A percentile compares a stretch with the other conserved stretches of the same genome.
Evolutionary conservation across 2,113 vertebrate genomes (phyloP).

Genomic region (Pitta sordida): DNA sequence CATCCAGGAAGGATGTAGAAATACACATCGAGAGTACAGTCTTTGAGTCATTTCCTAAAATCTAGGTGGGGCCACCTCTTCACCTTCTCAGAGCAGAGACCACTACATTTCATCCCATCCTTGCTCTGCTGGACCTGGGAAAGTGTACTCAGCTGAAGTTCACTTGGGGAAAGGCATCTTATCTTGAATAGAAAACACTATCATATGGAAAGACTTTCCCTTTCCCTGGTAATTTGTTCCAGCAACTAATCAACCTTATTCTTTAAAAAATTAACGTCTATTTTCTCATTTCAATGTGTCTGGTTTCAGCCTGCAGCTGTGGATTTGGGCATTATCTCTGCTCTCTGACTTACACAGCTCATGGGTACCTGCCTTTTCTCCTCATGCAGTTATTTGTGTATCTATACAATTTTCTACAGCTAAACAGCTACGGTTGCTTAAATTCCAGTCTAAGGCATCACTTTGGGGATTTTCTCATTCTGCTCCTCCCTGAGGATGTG

Average conservation of each 20-base stretch:
- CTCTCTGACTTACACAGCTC: neutral
- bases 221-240: constrained; percentile 2
- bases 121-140: neutral
- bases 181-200: neutral
- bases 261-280: neutral
- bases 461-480: neutral
- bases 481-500: neutral
- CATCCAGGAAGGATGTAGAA: neutral
- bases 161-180: neutral
- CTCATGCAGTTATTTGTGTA: neutral
- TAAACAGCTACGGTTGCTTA: neutral
- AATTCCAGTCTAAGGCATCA: neutral
- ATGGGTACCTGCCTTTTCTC: neutral
- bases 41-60: neutral
- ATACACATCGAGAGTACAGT: neutral
- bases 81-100: neutral
- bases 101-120: neutral
- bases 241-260: constrained; percentile 52
- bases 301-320: constrained; percentile 32
- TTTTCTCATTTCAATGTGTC: constrained; percentile 21
- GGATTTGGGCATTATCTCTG: neutral
- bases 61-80: neutral
- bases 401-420: neutral
- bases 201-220: neutral
- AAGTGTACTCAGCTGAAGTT: neutral